Conservation (phyloP, 2,113 vertebrate species). For the Takifugu flavidus region DNA sequence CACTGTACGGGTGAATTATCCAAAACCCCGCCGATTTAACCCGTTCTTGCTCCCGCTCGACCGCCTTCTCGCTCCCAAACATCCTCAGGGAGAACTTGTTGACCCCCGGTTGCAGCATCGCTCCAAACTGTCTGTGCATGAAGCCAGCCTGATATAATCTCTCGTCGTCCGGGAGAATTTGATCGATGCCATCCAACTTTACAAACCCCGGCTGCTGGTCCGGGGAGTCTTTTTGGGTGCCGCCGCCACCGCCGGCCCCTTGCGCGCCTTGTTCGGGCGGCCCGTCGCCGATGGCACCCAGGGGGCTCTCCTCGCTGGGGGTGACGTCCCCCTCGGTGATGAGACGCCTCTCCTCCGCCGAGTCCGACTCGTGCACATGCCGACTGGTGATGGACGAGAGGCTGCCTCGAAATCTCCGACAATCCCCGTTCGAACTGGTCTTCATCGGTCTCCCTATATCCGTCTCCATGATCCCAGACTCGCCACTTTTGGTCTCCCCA, state of each 20-base stretch:
- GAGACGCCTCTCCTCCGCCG: slow-evolving; percentile 88
- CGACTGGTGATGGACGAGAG: slow-evolving; percentile 92
- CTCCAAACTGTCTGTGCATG: slow-evolving; percentile 96
- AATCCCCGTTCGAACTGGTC: slow-evolving; percentile 96
- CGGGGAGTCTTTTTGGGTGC: slow-evolving; percentile 60
- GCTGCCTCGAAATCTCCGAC: slow-evolving; percentile 91
- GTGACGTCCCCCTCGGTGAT: slow-evolving; percentile 87
- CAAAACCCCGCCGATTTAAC: slow-evolving; percentile 98
- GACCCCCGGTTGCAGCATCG: slow-evolving; percentile 97
- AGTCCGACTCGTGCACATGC: slow-evolving; percentile 84
- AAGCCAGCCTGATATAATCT: slow-evolving; percentile 90
- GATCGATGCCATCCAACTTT: slow-evolving; percentile 90
- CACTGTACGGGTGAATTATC: slow-evolving; percentile 99
- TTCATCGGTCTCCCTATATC: slow-evolving; percentile 82
- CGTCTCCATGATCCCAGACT: slow-evolving; percentile 78
- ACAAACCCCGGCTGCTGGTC: slow-evolving; percentile 79
- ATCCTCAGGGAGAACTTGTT: slow-evolving; percentile 99
- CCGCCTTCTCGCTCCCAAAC: slow-evolving; percentile 99
- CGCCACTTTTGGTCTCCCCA: slow-evolving; percentile 73
- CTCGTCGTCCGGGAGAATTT: slow-evolving; percentile 90
- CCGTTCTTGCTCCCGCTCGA: slow-evolving; percentile 94
- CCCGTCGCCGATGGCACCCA: slow-evolving; percentile 78
- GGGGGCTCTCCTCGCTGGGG: slow-evolving; percentile 79
- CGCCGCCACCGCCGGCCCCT: slow-evolving; percentile 65
- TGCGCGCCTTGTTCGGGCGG: slow-evolving; percentile 74